These are phyloP conservation scores for Leptinotarsa juncta DNA, from an alignment of 2,888 invertebrate species.

Conservation along the genomic window DNA sequence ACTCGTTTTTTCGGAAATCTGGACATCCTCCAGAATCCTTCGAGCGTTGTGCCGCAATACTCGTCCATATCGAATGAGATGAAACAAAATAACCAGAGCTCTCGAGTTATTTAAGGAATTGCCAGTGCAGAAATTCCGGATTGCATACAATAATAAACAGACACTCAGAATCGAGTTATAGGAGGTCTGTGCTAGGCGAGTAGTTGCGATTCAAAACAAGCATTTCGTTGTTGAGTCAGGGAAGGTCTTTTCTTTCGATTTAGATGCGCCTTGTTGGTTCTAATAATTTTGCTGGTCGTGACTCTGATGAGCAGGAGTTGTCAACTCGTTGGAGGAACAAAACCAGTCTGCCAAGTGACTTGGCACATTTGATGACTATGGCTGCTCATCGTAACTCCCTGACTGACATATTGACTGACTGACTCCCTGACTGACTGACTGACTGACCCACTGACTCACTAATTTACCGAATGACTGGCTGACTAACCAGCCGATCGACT, in stretches of 20 bases:
- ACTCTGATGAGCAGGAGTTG: too few relatives aligned
- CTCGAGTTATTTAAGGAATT: constrained; percentile 14
- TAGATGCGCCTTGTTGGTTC: too few relatives aligned
- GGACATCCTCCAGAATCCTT: constrained; percentile 2
- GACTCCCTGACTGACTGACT: too few relatives aligned
- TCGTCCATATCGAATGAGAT: constrained; percentile 7
- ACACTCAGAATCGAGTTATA: not conserved
- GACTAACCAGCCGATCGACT: too few relatives aligned
- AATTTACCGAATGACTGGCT: too few relatives aligned
- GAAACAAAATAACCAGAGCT: constrained; percentile 10
- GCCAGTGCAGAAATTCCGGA: not conserved
- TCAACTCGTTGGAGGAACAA: too few relatives aligned
- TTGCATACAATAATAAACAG: constrained; percentile 12
- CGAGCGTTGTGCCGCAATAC: not conserved
- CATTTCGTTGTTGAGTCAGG: not conserved
- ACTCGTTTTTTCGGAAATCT: not conserved
- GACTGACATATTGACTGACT: too few relatives aligned
- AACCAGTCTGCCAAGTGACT: too few relatives aligned
- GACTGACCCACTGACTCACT: too few relatives aligned
- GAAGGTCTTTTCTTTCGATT: not conserved
- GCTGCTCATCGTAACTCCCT: too few relatives aligned
- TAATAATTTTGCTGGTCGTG: too few relatives aligned
- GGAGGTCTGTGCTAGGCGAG: not conserved
- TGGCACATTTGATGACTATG: too few relatives aligned
- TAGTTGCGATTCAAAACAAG: not conserved